Percentiles rank a stretch among this genome's conserved stretches.
phyloP scores from a whole-genome alignment of 1,140 invertebrate genomes.

The Rhyzopertha dominica region DNA sequence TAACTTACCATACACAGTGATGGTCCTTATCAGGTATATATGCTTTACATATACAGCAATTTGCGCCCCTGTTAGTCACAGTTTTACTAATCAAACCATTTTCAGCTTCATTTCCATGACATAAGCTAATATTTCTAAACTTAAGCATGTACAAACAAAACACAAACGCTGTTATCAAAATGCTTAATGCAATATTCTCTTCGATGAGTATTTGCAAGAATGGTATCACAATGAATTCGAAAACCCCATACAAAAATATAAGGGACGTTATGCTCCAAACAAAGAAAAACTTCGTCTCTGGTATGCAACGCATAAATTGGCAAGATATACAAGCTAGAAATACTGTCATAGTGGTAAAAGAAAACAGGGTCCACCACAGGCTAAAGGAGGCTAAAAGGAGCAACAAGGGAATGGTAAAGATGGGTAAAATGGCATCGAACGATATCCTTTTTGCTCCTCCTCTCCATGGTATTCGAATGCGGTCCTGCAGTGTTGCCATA shows the following conservation, averaged over 20 bases:
- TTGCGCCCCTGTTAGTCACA: conserved; percentile 19
- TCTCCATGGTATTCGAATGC: conserved; percentile 52
- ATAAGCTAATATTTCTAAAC: conserved; percentile 35
- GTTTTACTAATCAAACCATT: conserved; percentile 21
- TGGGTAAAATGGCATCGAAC: conserved; percentile 57
- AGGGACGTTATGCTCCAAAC: conserved; percentile 62
- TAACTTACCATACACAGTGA: conserved; percentile 50
- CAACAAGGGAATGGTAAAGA: conserved; percentile 57
- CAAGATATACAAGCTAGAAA: conserved; percentile 57
- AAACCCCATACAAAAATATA: conserved; percentile 58
- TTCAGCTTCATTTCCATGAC: conserved; percentile 23
- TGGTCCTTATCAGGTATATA: conserved; percentile 46
- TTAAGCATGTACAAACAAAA: conserved; percentile 57
- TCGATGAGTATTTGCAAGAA: conserved; percentile 61
- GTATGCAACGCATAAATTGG: conserved; percentile 50
- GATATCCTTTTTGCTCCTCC: conserved; percentile 52
- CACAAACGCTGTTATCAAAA: conserved; percentile 52
- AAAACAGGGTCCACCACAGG: conserved; percentile 56
- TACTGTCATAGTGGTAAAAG: conserved; percentile 56
- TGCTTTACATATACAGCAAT: conserved; percentile 44
- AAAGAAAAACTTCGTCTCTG: conserved; percentile 58
- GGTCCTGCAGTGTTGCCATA: conserved; percentile 49
- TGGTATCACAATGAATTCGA: conserved; percentile 58
- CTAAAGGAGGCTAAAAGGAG: conserved; percentile 56
- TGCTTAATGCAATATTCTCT: conserved; percentile 60